Evolutionary conservation across 2,888 invertebrate species (phyloP).

Genomic region (Heliothis peltigera): DNA sequence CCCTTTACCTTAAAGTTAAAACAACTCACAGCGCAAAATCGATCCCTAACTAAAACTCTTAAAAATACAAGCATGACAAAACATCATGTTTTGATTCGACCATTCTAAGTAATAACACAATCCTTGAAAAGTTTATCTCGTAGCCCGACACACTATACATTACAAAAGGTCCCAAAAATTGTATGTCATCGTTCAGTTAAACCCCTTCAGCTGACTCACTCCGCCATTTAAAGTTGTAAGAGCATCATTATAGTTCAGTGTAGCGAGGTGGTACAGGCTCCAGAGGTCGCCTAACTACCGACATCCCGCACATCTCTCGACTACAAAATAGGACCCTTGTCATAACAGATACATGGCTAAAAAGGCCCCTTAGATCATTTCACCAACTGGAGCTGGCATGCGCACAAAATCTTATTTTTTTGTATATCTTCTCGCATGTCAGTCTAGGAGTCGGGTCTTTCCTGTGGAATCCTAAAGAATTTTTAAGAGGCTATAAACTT

Average conservation of each 20-base stretch:
- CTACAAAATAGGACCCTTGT: slow-evolving; percentile 65
- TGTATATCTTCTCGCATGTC: too few relatives aligned
- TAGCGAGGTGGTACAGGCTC: slow-evolving; percentile 39
- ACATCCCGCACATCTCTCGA: slow-evolving; percentile 49
- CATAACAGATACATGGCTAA: slow-evolving; percentile 52
- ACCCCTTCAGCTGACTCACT: slow-evolving; percentile 18
- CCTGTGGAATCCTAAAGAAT: too few relatives aligned
- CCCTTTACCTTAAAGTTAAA: too few relatives aligned
- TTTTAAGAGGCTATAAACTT: too few relatives aligned
- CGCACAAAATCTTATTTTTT: too few relatives aligned
- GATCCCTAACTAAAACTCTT: not conserved
- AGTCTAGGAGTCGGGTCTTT: too few relatives aligned
- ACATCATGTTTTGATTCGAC: not conserved
- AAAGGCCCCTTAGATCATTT: slow-evolving; percentile 21
- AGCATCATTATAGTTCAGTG: slow-evolving; percentile 8
- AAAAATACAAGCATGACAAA: not conserved
- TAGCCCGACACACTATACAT: not conserved
- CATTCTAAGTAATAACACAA: not conserved
- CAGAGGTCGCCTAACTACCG: slow-evolving; percentile 53
- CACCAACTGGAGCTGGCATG: too few relatives aligned
- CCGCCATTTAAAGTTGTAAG: slow-evolving; percentile 14
- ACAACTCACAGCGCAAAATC: too few relatives aligned
- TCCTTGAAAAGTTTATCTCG: not conserved
- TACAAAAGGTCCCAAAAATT: slow-evolving; percentile 11
- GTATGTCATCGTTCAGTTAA: slow-evolving; percentile 13